Evolutionary conservation across 2,113 vertebrate genomes (phyloP), one percentile per base, ranked within the genome.

Genomic region (Callopanchax toddi): DNA sequence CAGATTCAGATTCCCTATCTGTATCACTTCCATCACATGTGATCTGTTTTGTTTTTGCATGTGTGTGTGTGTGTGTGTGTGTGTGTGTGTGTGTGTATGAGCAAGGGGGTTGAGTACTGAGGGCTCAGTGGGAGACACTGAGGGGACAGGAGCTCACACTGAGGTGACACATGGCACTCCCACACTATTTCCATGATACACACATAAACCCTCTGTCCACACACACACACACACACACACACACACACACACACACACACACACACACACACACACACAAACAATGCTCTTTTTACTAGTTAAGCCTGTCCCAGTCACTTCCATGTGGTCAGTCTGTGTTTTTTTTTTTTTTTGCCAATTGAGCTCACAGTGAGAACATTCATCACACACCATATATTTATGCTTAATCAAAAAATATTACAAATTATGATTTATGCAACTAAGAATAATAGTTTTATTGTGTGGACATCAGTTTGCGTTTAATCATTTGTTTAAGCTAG

Each of bases 81-180:
- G n/a, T n/a, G n/a, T 59, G 76, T 64, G 63, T 60, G 54, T 42
- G 34, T 26, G 67, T 55, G 63, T 53, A 65, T 29, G 18, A 6
- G 57, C 25, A 11, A 17, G 20, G 26, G 63, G 16, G 22, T n/a
- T 46, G 25, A 55, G 37, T 23, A 51, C 60, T 46, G 29, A 72
- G 66, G 63, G 49, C 79, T 67, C 82, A 58, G 83, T 77, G 45
- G 74, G 83, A 80, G 45, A 53, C 76, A 68, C 11, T 54, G 42
- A 83, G 68, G 67, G 81, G 77, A 85, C 82, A 86, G 86, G 76
- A 83, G 75, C 62, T 79, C 88, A 85, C 75, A 82, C 88, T 86
- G 90, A 49, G 87, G 74, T 74, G 82, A 88, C 86, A 91, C 90
- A 89, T 91, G 89, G 85, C 85, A 75, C 83, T 76, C 74, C 80